Base-by-base conservation (phyloP, 2,113 vertebrate species). In the Sorex araneus region DNA sequence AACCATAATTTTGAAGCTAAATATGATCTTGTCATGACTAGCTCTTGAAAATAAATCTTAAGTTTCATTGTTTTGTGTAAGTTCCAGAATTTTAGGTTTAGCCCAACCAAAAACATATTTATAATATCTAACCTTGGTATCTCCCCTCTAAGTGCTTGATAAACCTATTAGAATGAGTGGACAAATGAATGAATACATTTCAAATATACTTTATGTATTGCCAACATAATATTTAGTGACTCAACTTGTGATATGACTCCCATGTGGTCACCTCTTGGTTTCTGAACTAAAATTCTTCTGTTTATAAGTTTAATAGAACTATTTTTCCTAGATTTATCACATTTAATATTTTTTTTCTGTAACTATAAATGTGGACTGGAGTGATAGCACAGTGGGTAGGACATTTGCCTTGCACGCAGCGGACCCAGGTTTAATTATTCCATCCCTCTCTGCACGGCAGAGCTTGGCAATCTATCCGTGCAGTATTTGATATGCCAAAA, bases 41-140 rank as follows among this genome's bases (percentile, higher is more conserved):
- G 16, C 30, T 75, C 18, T 87, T 93, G 57, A 87, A 93, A 93
- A 89, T 92, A 16, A 93, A 90, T 74, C 92, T 16, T 86, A 84
- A 32, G 9, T 64, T 80, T 71, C 32, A 60, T 64, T 74, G 57
- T 50, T 50, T 66, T 94, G 75, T 73, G 3, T 34, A 95, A 78
- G 7, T 77, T 71, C 30, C 34, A 89, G 15, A 4, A 54, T 81
- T 86, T 92, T 64, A 91, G 28, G 19, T 7, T 67, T 83, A 77
- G 85, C 76, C 27, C 8, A 69, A 67, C 77, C 28, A 6, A 70
- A 74, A 1, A 82, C 84, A 67, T 76, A 60, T 60, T 16, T 83
- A 30, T 7, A 71, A 6, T 71, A 81, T 27, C 2, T 83, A 40
- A 18, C 18, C 40, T 2, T 76, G 3, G 2, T 80, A 2, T 34